Percentiles rank a stretch among this genome's conserved stretches.
phyloP scores from a whole-genome alignment of 1,140 invertebrate species.

The Ctenoplectra terminalis region DNA sequence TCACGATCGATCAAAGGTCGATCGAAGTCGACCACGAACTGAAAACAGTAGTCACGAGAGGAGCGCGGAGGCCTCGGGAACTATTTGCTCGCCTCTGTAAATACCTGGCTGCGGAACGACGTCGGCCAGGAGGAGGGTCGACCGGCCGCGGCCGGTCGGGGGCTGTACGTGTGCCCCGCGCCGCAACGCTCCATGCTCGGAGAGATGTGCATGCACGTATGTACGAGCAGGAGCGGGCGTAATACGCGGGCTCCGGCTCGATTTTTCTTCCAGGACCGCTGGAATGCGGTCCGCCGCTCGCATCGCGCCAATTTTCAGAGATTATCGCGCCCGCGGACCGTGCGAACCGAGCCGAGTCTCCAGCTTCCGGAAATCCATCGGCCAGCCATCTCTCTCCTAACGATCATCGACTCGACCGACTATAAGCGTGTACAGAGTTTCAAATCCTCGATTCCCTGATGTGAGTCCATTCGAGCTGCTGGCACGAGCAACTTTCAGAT shows the following conservation, averaged over 20 bases:
- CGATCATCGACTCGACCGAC: not conserved
- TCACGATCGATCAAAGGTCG: slow-evolving; percentile 80
- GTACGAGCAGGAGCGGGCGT: slow-evolving; percentile 19
- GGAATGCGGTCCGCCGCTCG: slow-evolving; percentile 48
- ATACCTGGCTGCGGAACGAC: slow-evolving; percentile 73
- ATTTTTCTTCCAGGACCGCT: slow-evolving; percentile 42
- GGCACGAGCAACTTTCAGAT: not conserved
- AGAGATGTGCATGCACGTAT: not conserved
- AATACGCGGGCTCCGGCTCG: slow-evolving; percentile 42
- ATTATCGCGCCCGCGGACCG: slow-evolving; percentile 76
- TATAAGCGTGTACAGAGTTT: not conserved
- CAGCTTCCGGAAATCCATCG: slow-evolving; percentile 24
- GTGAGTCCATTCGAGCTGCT: not conserved
- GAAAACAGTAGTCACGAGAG: slow-evolving; percentile 74
- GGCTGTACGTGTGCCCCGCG: slow-evolving; percentile 25
- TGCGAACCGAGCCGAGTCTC: slow-evolving; percentile 59
- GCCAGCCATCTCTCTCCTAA: not conserved
- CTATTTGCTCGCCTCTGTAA: slow-evolving; percentile 76
- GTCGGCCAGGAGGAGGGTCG: slow-evolving; percentile 48
- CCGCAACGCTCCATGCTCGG: not conserved
- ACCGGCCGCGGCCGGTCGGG: not conserved
- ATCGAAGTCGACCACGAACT: slow-evolving; percentile 71
- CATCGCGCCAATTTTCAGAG: slow-evolving; percentile 79
- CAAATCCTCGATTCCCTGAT: not conserved
- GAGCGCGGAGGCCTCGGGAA: slow-evolving; percentile 64